Conservation (phyloP, 2,113 vertebrate species). For the Tyrannus savana region DNA sequence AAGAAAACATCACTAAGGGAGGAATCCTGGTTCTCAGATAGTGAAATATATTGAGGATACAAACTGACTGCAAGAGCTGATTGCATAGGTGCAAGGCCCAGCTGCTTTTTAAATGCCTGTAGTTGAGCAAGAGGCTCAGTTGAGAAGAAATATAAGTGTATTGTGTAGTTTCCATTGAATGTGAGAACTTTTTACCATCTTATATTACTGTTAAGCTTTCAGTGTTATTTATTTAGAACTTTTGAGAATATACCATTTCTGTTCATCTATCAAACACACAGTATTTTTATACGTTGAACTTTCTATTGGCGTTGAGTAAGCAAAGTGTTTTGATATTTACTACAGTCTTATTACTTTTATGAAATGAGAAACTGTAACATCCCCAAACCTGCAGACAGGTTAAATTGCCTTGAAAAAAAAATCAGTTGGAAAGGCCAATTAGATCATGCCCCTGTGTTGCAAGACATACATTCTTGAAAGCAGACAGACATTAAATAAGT, state of each 20-base stretch:
- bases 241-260: background rate
- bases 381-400: background rate
- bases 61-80: background rate
- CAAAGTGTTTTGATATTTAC: background rate
- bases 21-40: background rate
- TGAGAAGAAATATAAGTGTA: background rate
- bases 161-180: background rate
- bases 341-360: background rate
- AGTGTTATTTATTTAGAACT: background rate
- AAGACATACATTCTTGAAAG: background rate
- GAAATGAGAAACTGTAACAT: background rate
- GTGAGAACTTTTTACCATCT: background rate
- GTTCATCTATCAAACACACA: background rate
- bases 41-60: background rate
- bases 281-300: background rate
- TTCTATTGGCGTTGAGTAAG: background rate
- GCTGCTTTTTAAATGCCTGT: background rate
- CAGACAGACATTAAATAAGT: background rate
- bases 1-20: background rate
- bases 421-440: background rate
- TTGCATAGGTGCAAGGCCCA: background rate
- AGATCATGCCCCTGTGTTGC: background rate
- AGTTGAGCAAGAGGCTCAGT: background rate
- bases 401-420: background rate
- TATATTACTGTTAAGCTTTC: background rate